Conservation (phyloP, 2,797 vertebrate species). For the Merluccius polli region DNA sequence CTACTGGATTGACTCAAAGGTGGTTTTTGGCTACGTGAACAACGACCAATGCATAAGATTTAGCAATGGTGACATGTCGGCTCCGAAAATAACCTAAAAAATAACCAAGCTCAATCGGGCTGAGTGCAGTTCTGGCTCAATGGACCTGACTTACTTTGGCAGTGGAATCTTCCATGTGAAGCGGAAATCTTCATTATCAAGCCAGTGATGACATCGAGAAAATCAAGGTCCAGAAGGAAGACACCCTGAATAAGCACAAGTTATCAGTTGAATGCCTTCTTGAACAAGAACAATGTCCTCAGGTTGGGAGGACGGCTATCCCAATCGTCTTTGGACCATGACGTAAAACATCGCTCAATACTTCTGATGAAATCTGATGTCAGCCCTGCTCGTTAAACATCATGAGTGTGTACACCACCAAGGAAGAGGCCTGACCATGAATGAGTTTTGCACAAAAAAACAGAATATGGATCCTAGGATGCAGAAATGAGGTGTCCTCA, state of each 20-base stretch:
- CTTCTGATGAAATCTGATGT: neutral
- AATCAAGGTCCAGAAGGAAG: neutral
- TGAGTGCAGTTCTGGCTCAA: conserved; percentile 2
- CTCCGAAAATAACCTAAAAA: too few relatives aligned
- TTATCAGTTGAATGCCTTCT: neutral
- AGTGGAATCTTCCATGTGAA: conserved; percentile 7
- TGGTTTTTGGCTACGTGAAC: too few relatives aligned
- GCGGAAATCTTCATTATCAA: neutral
- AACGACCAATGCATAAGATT: too few relatives aligned
- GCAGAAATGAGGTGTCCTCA: neutral
- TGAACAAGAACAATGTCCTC: neutral
- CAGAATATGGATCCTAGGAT: neutral
- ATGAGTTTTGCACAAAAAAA: neutral
- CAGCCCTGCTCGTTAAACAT: neutral
- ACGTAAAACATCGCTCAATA: neutral
- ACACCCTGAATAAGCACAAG: neutral
- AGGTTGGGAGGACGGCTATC: conserved; percentile 2
- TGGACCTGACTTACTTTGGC: conserved; percentile 12
- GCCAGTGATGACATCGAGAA: neutral
- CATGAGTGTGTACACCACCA: conserved; percentile 5
- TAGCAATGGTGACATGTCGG: too few relatives aligned
- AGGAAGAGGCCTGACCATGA: too few relatives aligned
- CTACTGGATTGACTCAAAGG: too few relatives aligned
- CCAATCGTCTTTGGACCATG: neutral
- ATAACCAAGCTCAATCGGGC: too few relatives aligned